Base-by-base conservation (phyloP, 2,113 vertebrate species). In the Aplodontia rufa region DNA sequence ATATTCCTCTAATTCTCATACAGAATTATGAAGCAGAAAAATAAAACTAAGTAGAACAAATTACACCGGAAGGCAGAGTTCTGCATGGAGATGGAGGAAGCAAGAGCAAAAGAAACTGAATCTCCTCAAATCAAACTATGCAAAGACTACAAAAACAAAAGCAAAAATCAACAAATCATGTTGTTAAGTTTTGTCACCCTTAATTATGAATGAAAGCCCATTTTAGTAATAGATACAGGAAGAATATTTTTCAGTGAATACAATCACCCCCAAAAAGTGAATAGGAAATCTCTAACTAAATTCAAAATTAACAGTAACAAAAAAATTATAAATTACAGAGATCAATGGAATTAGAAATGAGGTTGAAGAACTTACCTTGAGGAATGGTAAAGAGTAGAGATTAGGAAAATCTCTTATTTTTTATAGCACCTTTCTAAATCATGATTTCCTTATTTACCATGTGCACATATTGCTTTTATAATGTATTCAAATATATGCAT, bases 251-350 rank as follows among this genome's bases (percentile, higher is more conserved):
- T 87, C 11, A 42, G 64, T 30, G 10, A 91, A 90, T 40, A 42
- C 19, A 68, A 8, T 74, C 53, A 94, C 8, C 37, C 49, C 51
- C 32, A 37, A 55, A 85, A 66, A 58, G 8, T 45, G 64, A 85
- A 45, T 60, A 86, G 20, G 53, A 60, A 74, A 69, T 28, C 75
- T 30, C 75, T 62, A 84, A 28, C 19, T 62, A 91, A 83, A 87
- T 83, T 84, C 37, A 83, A 24, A 85, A 93, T 84, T 53, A 79
- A 13, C 93, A 16, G 32, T 95, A 80, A 55, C 32, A 45, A 53
- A 89, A 93, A 84, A 92, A 19, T 80, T 81, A 71, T 49, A 12
- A 80, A 6, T 92, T 89, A 80, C 32, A 55, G 47, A 95, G 42
- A 89, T 89, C 80, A 89, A 66, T 5, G 62, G 32, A 83, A 82